These are phyloP conservation scores for Ischnus inquisitorius DNA, from an alignment of 2,888 invertebrate genomes.

Conservation along the genomic window DNA sequence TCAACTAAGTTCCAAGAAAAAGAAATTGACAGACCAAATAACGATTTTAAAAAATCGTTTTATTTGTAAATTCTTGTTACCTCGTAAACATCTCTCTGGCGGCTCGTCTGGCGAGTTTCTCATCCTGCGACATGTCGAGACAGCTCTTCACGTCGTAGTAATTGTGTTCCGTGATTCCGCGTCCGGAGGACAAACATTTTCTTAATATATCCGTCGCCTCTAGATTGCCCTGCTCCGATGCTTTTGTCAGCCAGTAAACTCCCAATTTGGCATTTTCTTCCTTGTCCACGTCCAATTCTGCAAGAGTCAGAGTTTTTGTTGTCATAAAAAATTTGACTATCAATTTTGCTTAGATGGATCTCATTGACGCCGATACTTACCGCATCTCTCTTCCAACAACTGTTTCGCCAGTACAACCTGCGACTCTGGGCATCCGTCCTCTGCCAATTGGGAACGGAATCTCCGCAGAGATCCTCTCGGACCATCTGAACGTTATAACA, in stretches of 20 bases:
- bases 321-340: no score
- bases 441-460: constrained; percentile 91
- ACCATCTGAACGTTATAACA: constrained; percentile 86
- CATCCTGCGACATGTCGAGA: constrained; percentile 93
- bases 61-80: no score
- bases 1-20: neutral
- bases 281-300: constrained; percentile 89
- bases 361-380: constrained; percentile 85
- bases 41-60: no score
- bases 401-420: constrained; percentile 95
- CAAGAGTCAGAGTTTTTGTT: constrained; percentile 3
- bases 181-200: constrained; percentile 90
- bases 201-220: constrained; percentile 93
- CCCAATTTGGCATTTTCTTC: constrained; percentile 93
- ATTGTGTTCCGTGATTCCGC: constrained; percentile 91
- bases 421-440: constrained; percentile 95
- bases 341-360: no score
- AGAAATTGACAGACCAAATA: no score
- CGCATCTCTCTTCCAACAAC: constrained; percentile 92
- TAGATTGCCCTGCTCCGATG: constrained; percentile 96
- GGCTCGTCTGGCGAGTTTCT: constrained; percentile 95
- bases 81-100: constrained; percentile 95
- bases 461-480: constrained; percentile 89
- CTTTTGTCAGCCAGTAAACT: constrained; percentile 96
- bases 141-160: constrained; percentile 92